Evolutionary conservation across 2,888 invertebrate species (phyloP), one percentile per base, ranked within the genome.

Genomic region (Congeria kusceri): DNA sequence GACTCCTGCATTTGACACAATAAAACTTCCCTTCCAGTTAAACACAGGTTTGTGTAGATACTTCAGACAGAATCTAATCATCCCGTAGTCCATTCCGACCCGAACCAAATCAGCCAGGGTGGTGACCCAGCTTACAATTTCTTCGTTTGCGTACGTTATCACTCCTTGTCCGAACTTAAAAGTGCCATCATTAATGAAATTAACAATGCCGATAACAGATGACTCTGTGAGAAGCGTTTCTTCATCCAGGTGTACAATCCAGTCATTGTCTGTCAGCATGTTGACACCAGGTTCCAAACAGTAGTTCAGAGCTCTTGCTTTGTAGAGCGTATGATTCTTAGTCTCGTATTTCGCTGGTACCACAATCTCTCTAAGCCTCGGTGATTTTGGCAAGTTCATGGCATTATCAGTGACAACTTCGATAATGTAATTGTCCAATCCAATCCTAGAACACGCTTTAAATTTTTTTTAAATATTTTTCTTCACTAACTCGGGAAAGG

Each of bases 191-290:
- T 86, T 86, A 32, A 90, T 88, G 68, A 91, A 91, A 78, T 91
- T 90, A 13, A 90, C 83, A n/a, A 90, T 89, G 20, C 91, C 91
- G 28, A 89, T 87, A 15, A 90, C 86, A 18, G 89, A 87, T 5
- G 87, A 85, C 62, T 89, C 89, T 3, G 91, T 90, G 28, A 91
- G 77, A 0, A 91, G 53, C 0, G 90, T 90, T 79, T 91, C 91
- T 75, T 91, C 91, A 70, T 91, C 91, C 29, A 91, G 74, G 75
- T 91, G 91, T 1, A 91, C 87, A 27, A 91, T 89, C 90, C 90
- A 91, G 74, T 91, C 91, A 70, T 87, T 86, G 28, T 90, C 87
- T 0, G 84, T 83, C 20, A 91, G 68, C 28, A 88, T 83, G 65
- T 89, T 86, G 0, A 90, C 78, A 15, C 80, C 85, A 15, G 83